Base-by-base conservation (phyloP, 2,113 vertebrate genomes). In the Callocephalon fimbriatum region DNA sequence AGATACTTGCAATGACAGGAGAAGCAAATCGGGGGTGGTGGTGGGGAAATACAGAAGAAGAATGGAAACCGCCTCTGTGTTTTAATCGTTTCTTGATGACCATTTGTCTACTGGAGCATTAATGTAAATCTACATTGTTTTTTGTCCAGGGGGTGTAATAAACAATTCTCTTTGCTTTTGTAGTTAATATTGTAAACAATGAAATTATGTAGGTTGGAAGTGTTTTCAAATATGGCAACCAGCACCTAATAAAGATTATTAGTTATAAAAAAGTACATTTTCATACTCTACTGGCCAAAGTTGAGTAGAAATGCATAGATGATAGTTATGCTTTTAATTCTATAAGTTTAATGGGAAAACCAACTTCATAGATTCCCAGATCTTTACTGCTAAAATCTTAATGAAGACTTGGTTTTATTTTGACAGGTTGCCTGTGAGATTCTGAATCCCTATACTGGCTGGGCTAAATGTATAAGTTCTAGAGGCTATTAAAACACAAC, bases 1-100 rank as follows among this genome's bases (percentile, higher is more conserved):
- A 83, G 90, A 92, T 95, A 70, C 38, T 68, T 81, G 51, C 75
- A 95, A 92, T 45, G 63, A 83, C 86, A 90, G 74, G 54, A 76
- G 68, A 84, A 65, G 42, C 63, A 92, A 71, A 90, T 85, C 15
- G 31, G 63, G 84, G 70, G 5, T 4, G 22, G 5, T 16, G 50
- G 9, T 22, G 12, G 35, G 29, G 42, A 25, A 75, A 59, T 51
- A 31, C 25, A 87, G 67, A 88, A 29, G 38, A 94, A 96, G 89
- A 95, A 86, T 78, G 38, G 80, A 94, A 97, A 90, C 73, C 53
- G 95, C 42, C n/a, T 87, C 75, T 90, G 40, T 0, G 37, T 61
- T 96, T 96, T 88, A 58, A 73, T 86, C 67, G 87, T 80, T 93
- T 31, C 13, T 89, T 88, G 87, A 79, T 76, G 88, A 94, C 89